Conservation (phyloP, 2,113 vertebrate species). For the Phocoena phocoena region DNA sequence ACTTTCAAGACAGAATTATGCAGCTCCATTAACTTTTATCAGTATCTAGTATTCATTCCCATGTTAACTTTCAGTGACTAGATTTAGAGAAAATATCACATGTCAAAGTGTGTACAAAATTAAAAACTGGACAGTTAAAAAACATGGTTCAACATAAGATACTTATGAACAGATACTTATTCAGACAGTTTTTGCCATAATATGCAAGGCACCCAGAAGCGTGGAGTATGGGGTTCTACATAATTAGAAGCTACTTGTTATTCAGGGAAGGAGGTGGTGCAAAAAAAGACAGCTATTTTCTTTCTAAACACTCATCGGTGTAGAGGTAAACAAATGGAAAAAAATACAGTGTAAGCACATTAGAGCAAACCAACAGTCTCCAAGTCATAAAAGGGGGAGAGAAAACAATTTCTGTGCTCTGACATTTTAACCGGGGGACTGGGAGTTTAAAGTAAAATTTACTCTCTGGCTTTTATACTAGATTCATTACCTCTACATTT, state of each 20-base stretch:
- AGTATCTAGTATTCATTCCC: background rate
- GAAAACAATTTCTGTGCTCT: background rate
- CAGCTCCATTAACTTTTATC: background rate
- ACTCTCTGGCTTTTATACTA: background rate
- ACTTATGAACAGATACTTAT: conserved; percentile 2
- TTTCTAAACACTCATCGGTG: conserved; percentile 49
- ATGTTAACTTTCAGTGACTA: conserved; percentile 1
- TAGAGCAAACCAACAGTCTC: background rate
- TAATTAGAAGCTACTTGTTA: conserved; percentile 60
- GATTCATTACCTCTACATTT: background rate
- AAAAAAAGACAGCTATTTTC: conserved; percentile 57
- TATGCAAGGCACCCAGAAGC: conserved; percentile 36
- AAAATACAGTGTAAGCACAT: background rate
- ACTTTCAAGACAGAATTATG: background rate
- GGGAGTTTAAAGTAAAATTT: background rate
- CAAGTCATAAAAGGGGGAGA: background rate
- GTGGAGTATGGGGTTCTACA: conserved; percentile 23
- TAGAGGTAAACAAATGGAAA: conserved; percentile 48
- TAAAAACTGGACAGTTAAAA: conserved; percentile 9
- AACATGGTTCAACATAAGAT: background rate
- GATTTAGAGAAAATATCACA: background rate
- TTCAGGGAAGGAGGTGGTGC: conserved; percentile 41
- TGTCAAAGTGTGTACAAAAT: background rate
- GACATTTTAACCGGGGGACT: background rate
- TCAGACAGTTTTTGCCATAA: conserved; percentile 37